These are phyloP conservation scores for Argyresthia albistria DNA, from an alignment of 2,888 invertebrate species.

Conservation along the genomic window DNA sequence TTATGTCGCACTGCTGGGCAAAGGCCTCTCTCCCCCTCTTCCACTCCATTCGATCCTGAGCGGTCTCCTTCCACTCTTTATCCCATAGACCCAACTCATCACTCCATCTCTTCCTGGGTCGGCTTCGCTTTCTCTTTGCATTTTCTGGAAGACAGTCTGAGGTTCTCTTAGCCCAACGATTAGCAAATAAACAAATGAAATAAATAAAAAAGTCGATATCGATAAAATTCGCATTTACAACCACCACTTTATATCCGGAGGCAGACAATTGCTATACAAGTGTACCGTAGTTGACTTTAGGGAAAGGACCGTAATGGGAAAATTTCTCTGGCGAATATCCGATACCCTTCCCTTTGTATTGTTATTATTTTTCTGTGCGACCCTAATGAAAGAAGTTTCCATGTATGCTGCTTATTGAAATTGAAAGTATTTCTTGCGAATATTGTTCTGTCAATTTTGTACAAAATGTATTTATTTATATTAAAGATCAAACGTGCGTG, in stretches of 20 bases:
- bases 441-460: slow-evolving; percentile 28
- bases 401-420: slow-evolving; percentile 42
- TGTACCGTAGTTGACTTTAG: slow-evolving; percentile 55
- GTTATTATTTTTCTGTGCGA: slow-evolving; percentile 59
- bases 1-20: too few species aligned
- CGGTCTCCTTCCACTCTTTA: too few species aligned
- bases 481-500: neutral
- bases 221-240: neutral
- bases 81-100: too few species aligned
- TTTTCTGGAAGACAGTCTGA: too few species aligned
- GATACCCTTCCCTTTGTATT: slow-evolving; percentile 68
- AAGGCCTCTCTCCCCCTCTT: too few species aligned
- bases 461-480: neutral
- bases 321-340: slow-evolving; percentile 58
- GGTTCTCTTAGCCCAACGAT: too few species aligned
- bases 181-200: too few species aligned
- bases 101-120: too few species aligned
- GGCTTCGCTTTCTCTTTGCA: too few species aligned
- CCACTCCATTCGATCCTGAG: too few species aligned
- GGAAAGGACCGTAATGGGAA: slow-evolving; percentile 67
- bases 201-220: slow-evolving; percentile 1
- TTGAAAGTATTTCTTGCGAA: slow-evolving; percentile 24
- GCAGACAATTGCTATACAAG: slow-evolving; percentile 57
- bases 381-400: slow-evolving; percentile 68
- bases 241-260: slow-evolving; percentile 19